Conservation (phyloP, 2,113 vertebrate genomes). For the Menura novaehollandiae region DNA sequence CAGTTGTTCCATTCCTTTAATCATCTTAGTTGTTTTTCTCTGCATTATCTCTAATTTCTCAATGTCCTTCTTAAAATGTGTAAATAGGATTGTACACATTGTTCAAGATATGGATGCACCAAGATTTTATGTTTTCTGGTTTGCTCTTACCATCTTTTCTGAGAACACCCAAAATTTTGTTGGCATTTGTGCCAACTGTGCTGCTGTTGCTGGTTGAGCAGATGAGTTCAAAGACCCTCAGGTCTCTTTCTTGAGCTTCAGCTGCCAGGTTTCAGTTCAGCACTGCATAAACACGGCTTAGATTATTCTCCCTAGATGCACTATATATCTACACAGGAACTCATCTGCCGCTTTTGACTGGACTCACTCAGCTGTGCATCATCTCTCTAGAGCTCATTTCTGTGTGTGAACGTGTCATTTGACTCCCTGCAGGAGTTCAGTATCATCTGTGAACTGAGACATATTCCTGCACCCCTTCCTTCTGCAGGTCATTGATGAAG, state of each 20-base stretch:
- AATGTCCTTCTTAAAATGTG: neutral
- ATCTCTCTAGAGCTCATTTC: neutral
- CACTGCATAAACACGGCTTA: neutral
- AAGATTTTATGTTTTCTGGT: neutral
- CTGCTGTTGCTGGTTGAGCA: neutral
- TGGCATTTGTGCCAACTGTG: neutral
- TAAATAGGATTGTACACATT: neutral
- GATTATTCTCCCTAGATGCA: neutral
- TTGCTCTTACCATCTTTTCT: neutral
- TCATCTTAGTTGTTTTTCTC: neutral
- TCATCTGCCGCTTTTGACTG: neutral
- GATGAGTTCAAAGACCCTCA: neutral
- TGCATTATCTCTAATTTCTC: neutral
- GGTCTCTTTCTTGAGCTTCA: neutral
- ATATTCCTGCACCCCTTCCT: neutral
- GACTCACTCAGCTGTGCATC: rapidly evolving
- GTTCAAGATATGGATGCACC: neutral
- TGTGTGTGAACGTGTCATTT: neutral
- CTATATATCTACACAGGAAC: neutral
- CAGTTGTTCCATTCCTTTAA: neutral
- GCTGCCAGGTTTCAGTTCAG: neutral
- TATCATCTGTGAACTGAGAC: neutral
- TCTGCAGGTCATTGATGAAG: neutral
- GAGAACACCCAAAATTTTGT: neutral
- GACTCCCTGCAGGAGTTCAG: neutral